Base-by-base conservation (phyloP, 2,888 invertebrate genomes). In the Hoplodrina blanda region DNA sequence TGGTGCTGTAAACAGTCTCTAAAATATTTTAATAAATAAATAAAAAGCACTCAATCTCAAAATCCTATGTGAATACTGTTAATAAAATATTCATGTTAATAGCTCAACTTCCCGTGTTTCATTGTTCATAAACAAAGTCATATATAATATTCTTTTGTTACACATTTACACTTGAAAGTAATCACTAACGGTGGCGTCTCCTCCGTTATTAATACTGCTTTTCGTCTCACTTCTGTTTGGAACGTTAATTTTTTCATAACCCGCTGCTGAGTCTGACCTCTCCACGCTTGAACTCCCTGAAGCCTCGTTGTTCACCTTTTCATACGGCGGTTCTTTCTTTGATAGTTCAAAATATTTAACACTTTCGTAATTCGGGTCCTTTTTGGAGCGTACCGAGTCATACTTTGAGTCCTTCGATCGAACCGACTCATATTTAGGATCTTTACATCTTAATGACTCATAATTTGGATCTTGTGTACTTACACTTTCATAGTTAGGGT, bases 361-460 rank as follows among this genome's bases (percentile, higher is more conserved):
- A 80, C 98, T 98, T 89, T 98, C 98, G 86, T 98, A 98, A 89
- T 98, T 98, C 0, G 98, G 98, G 94, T 98, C 97, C 59, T 96
- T 96, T 82, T 92, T 94, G 19, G 94, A 94, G 25, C 94, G 87
- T 89, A 98, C 97, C 20, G 97, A 97, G 88, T 98, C 98, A 86
- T 98, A 98, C 89, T 98, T 98, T 0, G 97, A 97, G 88, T 97
- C 98, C 92, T 93, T 93, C 2, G 91, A 90, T 46, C 92, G 87
- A 4, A 93, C 87, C 0, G 92, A 92, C 79, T 97, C 97, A 84
- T 97, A 97, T 89, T 97, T 97, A 0, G 96, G 96, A 89, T 97
- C 98, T 63, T 94, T 95, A 82, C 96, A 96, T 79, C 95, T 93
- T 1, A 97, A 96, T 7, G 97, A 97, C 81, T 97, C 97, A 85